Percentiles rank a stretch among this genome's conserved stretches.
Evolutionary conservation across 2,888 invertebrate genomes (phyloP).

Genomic region (Tipula vernalis): DNA sequence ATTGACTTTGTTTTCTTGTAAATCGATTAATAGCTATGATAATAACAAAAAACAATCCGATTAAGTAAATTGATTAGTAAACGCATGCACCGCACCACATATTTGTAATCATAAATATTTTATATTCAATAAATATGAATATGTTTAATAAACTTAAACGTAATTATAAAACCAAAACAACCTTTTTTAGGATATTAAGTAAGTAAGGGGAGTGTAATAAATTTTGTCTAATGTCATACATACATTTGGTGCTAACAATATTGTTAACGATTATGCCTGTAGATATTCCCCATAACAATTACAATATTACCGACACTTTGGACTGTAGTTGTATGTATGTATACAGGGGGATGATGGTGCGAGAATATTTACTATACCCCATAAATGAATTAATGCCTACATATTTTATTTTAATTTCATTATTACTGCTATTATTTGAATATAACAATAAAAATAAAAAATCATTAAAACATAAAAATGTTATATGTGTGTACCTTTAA

Average conservation of each 20-base stretch:
- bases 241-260: background rate
- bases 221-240: background rate
- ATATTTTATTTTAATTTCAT: background rate
- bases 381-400: background rate
- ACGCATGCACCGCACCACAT: background rate
- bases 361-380: background rate
- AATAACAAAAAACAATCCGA: background rate
- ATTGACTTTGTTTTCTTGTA: background rate
- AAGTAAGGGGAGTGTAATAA: background rate
- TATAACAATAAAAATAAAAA: background rate
- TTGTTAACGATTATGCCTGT: background rate
- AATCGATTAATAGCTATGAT: background rate
- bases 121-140: background rate
- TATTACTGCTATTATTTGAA: background rate
- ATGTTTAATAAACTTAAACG: background rate
- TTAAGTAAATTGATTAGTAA: background rate
- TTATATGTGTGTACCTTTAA: background rate
- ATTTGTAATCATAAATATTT: background rate
- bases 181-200: background rate
- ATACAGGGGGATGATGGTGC: background rate
- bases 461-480: slow-evolving; percentile 4
- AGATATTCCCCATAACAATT: background rate
- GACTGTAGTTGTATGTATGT: background rate
- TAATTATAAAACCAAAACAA: background rate
- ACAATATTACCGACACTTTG: background rate